Percentiles rank a stretch among this genome's conserved stretches.
These are phyloP conservation scores for Dicrurus megarhynchus DNA, from an alignment of 2,113 vertebrate genomes.

Conservation along the genomic window DNA sequence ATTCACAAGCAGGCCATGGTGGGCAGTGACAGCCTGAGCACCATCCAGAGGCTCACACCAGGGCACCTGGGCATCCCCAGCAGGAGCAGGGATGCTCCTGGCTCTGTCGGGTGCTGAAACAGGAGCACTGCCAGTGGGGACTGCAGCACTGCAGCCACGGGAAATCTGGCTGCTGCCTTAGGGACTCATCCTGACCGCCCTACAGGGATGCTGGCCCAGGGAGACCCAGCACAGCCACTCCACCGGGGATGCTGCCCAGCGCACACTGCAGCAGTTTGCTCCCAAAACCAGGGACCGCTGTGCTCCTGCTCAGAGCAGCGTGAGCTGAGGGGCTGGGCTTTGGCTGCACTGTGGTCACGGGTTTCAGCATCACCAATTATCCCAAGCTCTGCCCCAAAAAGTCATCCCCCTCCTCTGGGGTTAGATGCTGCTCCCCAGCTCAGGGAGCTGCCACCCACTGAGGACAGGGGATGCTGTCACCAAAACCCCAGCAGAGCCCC, in stretches of 20 bases:
- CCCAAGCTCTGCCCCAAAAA: not conserved
- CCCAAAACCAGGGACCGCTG: accelerated
- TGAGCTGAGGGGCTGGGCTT: not conserved
- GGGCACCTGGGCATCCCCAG: not conserved
- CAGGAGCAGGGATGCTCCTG: not conserved
- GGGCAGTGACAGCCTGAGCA: not conserved
- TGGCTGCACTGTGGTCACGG: accelerated
- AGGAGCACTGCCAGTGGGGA: not conserved
- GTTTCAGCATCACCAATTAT: not conserved
- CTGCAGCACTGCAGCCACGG: not conserved
- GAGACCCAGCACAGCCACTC: accelerated
- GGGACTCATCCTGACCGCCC: not conserved
- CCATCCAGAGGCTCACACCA: not conserved
- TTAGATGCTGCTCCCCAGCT: not conserved
- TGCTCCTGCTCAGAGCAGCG: not conserved
- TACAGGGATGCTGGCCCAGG: too few species aligned
- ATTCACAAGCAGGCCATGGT: not conserved
- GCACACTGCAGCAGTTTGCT: not conserved
- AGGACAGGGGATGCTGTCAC: not conserved
- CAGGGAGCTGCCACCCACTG: accelerated
- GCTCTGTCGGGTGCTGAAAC: not conserved
- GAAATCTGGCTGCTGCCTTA: not conserved
- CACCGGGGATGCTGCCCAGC: not conserved
- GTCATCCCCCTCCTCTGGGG: not conserved
- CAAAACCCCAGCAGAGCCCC: not conserved